phyloP scores from a whole-genome alignment of 2,797 vertebrate genomes.

The Gallirallus australis region DNA sequence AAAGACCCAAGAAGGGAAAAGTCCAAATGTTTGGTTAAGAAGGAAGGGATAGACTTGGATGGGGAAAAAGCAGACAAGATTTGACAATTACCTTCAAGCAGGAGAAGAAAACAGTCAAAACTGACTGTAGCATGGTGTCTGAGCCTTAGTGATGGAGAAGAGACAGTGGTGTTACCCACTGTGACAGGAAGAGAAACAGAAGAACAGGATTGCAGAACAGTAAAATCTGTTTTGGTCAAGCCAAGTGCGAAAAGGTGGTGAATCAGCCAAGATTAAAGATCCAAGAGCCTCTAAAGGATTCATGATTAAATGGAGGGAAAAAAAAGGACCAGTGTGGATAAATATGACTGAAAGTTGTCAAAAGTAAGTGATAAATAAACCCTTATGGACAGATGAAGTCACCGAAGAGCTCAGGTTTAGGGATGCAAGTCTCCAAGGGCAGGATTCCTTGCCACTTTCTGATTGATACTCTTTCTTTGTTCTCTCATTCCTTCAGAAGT shows the following conservation, averaged over 20 bases:
- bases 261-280: neutral
- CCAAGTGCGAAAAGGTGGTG: neutral
- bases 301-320: neutral
- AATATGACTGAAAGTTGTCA: slow-evolving; percentile 49
- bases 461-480: neutral
- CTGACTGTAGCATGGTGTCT: neutral
- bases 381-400: neutral
- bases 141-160: neutral
- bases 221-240: neutral
- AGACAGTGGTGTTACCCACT: accelerated
- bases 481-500: neutral
- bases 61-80: neutral
- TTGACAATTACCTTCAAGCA: neutral
- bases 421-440: neutral
- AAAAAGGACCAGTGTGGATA: neutral
- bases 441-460: slow-evolving; percentile 38
- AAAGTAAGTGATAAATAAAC: slow-evolving; percentile 32
- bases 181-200: neutral
- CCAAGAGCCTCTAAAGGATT: neutral
- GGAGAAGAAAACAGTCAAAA: neutral
- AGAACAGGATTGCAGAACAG: neutral
- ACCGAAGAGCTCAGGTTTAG: neutral
- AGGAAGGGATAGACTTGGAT: neutral
- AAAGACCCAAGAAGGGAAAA: neutral
- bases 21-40: neutral